Evolutionary conservation across 2,888 invertebrate genomes (phyloP).

Genomic region (Drosophila mimica): DNA sequence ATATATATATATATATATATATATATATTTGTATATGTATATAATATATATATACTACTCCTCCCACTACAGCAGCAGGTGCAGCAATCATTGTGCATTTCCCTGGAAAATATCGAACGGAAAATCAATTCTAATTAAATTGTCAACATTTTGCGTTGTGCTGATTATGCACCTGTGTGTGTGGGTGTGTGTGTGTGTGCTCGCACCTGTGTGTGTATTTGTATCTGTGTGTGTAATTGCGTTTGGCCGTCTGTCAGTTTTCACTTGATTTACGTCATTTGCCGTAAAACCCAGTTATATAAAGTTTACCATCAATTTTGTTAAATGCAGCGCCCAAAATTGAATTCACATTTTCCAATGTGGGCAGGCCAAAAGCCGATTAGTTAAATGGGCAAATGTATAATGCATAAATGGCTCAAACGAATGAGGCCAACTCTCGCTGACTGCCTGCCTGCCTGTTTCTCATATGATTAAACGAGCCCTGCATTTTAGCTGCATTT

Average conservation of each 20-base stretch:
- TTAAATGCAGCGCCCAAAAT: conserved; percentile 35
- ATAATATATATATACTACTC: not conserved
- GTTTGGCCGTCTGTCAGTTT: conserved; percentile 45
- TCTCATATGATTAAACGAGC: not conserved
- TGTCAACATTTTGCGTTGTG: conserved; percentile 67
- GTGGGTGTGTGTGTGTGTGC: conserved; percentile 2
- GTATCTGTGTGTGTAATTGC: conserved; percentile 35
- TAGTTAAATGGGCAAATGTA: conserved; percentile 17
- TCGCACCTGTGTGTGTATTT: conserved; percentile 17
- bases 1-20: not conserved
- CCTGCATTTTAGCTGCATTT: not conserved
- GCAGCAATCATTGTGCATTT: conserved; percentile 63
- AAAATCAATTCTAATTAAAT: conserved; percentile 84
- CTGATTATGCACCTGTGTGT: conserved; percentile 65
- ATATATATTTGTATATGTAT: not conserved
- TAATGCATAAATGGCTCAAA: conserved; percentile 24
- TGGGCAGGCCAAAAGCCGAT: conserved; percentile 15
- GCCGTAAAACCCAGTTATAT: conserved; percentile 50
- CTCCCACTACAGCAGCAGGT: not conserved
- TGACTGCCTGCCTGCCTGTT: not conserved
- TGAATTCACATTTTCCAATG: conserved; percentile 52
- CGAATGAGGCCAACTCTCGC: not conserved
- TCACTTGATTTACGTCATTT: conserved; percentile 62
- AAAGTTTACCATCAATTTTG: conserved; percentile 16
- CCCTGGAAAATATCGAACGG: conserved; percentile 83